These are phyloP conservation scores for Heterochromis multidens DNA, from an alignment of 2,113 vertebrate genomes.

Conservation along the genomic window DNA sequence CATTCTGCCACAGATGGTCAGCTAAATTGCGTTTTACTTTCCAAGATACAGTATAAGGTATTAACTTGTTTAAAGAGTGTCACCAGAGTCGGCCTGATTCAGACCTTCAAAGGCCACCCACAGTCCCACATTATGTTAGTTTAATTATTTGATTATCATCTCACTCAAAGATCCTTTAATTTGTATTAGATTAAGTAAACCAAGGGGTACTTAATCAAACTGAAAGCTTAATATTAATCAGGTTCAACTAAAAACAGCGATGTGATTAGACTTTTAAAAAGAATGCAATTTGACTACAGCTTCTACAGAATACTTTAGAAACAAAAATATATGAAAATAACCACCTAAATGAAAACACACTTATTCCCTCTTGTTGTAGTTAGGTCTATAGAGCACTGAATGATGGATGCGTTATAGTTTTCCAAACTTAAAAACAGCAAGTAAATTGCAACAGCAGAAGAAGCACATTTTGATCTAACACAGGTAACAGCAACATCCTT, in stretches of 20 bases:
- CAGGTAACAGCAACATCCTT: no score
- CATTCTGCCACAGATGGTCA: background rate
- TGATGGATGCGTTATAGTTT: no score
- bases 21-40: constrained; percentile 5
- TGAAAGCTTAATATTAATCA: constrained; percentile 1
- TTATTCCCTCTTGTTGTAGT: background rate
- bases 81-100: background rate
- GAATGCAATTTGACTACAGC: background rate
- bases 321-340: no score
- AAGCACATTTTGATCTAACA: no score
- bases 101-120: background rate
- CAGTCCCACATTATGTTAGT: background rate
- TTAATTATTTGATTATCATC: constrained; percentile 34
- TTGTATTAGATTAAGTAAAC: constrained; percentile 4
- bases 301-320: background rate
- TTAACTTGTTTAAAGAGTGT: constrained; percentile 1
- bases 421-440: no score
- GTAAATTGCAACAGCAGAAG: no score
- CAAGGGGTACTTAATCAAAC: constrained; percentile 1
- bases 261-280: background rate
- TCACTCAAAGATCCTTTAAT: background rate
- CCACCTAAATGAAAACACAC: background rate
- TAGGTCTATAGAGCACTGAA: background rate
- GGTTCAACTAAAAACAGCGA: background rate
- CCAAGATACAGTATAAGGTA: background rate